Evolutionary conservation across 1,140 invertebrate genomes (phyloP), one percentile per base, ranked within the genome.

Genomic region (Leptinotarsa undecemlineata): DNA sequence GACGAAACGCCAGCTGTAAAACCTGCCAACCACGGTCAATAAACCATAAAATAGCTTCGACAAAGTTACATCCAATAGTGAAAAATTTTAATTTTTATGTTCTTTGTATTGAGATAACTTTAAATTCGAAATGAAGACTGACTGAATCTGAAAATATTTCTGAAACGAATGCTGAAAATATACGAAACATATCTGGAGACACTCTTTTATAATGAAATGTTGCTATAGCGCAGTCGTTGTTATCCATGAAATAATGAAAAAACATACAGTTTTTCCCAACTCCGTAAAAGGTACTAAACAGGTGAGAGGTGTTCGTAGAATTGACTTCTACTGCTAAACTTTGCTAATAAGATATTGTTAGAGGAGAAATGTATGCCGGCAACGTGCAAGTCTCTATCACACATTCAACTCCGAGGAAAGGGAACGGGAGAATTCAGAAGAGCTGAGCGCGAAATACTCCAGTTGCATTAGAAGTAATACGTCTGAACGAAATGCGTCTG

Each of bases 291-390:
- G 51, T 57, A 57, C 4, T 57, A 57, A 57, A 57, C 51, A 57
- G 51, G 51, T 57, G n/a, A 57, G n/a, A 57, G 51, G 15, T 19
- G 51, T 17, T 19, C 33, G 33, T 15, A 57, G 51, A 57, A 57
- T 57, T 3, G 17, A 57, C 51, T 68, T 48, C 20, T 69, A 69
- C 48, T 33, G 68, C 15, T 17, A 48, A 71, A 74, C 21, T 74
- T 74, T 66, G 74, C 74, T 74, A 74, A 74, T 74, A 74, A 74
- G 74, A 74, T 74, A 74, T 74, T 74, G 73, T 74, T 74, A 74
- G 67, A 71, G 21, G 63, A 23, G 70, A 74, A 74, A 74, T 42
- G 72, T 68, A 73, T 68, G 74, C 48, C 14, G 48, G 69, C 61
- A 74, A 62, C 73, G 51, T 74, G 74, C 69, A 47, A 42, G 21